Conservation (phyloP, 2,113 vertebrate species). For the Phocoena phocoena region DNA sequence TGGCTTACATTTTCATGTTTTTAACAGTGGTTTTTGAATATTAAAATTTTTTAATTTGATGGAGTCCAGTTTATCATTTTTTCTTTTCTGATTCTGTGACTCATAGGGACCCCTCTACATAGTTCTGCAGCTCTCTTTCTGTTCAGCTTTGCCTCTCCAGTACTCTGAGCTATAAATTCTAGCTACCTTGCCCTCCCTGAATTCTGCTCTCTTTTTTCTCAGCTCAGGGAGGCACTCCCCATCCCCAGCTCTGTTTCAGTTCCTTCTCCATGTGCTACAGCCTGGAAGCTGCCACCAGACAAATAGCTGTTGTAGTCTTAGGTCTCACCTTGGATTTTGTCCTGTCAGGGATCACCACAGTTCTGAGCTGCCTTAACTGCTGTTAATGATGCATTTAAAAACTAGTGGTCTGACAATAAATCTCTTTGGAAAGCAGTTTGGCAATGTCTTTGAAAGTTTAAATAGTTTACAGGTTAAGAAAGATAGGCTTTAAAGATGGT, state of each 20-base stretch:
- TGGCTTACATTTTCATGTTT: not conserved
- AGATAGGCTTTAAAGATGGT: not conserved
- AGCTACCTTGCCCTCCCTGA: not conserved
- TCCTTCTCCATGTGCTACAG: not conserved
- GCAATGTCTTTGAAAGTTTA: not conserved
- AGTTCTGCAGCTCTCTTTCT: not conserved
- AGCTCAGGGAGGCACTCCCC: not conserved
- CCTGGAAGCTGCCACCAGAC: not conserved
- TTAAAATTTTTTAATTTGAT: not conserved
- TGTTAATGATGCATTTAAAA: not conserved
- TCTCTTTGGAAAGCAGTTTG: not conserved
- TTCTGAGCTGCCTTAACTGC: not conserved
- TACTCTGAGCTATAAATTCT: not conserved
- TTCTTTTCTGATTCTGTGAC: not conserved
- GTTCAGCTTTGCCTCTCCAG: not conserved
- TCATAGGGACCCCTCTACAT: not conserved
- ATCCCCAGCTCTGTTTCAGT: not conserved
- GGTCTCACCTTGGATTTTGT: not conserved
- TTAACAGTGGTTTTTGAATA: constrained; percentile 20
- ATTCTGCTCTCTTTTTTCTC: not conserved
- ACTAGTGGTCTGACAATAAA: not conserved
- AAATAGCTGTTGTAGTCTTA: not conserved
- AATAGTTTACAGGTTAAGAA: constrained; percentile 9
- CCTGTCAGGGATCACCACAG: not conserved
- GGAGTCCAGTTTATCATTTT: not conserved